A percentile compares a stretch with the other conserved stretches of the same genome.
Conservation (phyloP, 2,113 vertebrate species). For the Nasalis larvatus region DNA sequence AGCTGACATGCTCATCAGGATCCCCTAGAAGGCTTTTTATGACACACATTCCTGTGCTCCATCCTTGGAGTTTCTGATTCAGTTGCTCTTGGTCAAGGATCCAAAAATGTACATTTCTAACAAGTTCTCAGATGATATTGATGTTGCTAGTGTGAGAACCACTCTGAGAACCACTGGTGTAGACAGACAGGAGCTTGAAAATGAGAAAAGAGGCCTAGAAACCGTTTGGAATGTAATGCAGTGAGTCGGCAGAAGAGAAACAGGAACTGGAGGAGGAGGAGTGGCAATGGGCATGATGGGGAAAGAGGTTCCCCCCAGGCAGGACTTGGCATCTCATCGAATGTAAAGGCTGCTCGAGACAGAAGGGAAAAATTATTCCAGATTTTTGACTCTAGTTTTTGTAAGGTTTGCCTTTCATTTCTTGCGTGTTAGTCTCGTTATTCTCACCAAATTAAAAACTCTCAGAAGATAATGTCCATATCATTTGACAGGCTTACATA, state of each 20-base stretch:
- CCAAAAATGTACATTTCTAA: background rate
- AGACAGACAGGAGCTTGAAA: background rate
- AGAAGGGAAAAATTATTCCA: background rate
- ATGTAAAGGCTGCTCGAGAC: background rate
- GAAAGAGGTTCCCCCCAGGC: background rate
- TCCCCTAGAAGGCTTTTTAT: background rate
- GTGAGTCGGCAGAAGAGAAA: background rate
- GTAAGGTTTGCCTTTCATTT: background rate
- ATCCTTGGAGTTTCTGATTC: background rate
- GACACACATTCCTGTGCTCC: background rate
- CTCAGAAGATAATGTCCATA: background rate
- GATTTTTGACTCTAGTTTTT: background rate
- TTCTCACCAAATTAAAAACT: constrained; percentile 25
- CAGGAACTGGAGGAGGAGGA: background rate
- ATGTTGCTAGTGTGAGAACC: background rate
- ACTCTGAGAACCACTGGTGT: background rate
- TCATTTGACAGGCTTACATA: background rate
- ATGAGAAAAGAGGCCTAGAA: background rate
- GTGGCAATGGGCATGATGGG: background rate
- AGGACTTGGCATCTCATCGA: background rate
- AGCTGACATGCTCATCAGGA: accelerated
- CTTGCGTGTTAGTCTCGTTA: background rate
- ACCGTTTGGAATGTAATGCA: background rate
- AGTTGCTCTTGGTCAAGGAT: background rate
- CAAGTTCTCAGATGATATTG: background rate